A percentile compares a stretch with the other conserved stretches of the same genome.
Evolutionary conservation across 2,888 invertebrate genomes (phyloP).

Genomic region (Pelosia muscerda): DNA sequence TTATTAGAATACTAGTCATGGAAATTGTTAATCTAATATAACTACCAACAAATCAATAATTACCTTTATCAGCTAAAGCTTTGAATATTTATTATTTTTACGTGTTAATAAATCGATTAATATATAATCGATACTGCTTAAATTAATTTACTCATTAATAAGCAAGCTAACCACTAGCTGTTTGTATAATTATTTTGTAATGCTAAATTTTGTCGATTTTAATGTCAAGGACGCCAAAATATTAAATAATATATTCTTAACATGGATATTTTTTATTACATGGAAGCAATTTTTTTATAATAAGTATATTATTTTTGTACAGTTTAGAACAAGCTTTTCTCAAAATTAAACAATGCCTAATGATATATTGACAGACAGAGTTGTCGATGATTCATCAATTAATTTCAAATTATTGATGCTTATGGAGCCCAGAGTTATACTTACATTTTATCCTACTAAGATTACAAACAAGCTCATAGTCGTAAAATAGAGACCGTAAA

Average conservation of each 20-base stretch:
- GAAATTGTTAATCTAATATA: not conserved
- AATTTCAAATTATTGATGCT: not conserved
- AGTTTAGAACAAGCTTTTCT: too few species aligned
- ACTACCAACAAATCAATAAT: not conserved
- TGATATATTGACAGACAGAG: too few species aligned
- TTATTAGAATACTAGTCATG: not conserved
- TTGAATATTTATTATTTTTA: not conserved
- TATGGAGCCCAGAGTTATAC: not conserved
- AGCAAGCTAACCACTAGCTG: not conserved
- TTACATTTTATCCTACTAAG: not conserved
- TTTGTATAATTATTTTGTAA: not conserved
- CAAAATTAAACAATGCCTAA: too few species aligned
- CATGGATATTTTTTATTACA: not conserved
- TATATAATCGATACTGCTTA: not conserved
- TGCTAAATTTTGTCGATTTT: not conserved
- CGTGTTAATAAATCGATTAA: conserved; percentile 1
- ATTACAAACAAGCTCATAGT: not conserved
- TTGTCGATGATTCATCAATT: not conserved
- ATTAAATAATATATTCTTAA: not conserved
- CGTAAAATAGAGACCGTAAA: not conserved
- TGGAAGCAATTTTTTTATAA: not conserved
- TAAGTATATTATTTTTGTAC: too few species aligned
- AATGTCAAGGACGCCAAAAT: not conserved
- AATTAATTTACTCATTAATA: conserved; percentile 4
- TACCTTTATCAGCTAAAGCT: not conserved